These are phyloP conservation scores for Coreoperca whiteheadi DNA, from an alignment of 2,113 vertebrate genomes.

Conservation along the genomic window DNA sequence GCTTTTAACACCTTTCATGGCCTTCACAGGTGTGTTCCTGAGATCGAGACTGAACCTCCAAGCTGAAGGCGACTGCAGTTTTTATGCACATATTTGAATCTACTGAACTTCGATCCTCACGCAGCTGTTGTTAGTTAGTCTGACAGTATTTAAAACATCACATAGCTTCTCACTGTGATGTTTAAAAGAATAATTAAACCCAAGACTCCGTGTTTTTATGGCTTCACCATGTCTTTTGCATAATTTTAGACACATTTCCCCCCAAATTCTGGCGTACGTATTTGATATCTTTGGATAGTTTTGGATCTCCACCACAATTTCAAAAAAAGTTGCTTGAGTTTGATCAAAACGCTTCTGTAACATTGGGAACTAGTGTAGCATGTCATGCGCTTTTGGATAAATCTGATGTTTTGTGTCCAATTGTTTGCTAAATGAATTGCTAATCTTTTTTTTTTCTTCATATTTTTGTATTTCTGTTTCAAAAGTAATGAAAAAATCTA, in stretches of 20 bases:
- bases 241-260: neutral
- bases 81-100: neutral
- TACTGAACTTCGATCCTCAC: neutral
- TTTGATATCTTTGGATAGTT: neutral
- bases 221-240: neutral
- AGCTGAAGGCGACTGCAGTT: neutral
- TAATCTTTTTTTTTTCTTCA: neutral
- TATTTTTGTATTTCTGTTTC: neutral
- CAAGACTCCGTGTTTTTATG: neutral
- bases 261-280: neutral
- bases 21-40: neutral
- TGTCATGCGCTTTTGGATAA: neutral
- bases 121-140: neutral
- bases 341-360: neutral
- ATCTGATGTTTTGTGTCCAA: neutral
- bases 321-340: neutral
- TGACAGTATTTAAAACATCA: neutral
- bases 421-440: neutral
- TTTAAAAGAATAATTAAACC: neutral
- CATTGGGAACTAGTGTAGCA: neutral
- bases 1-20: too few relatives aligned
- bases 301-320: neutral
- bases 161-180: too few relatives aligned
- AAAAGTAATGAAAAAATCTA: neutral
- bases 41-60: conserved; percentile 5